Evolutionary conservation across 2,888 invertebrate genomes (phyloP).

Genomic region (Thereva nobilitata): DNA sequence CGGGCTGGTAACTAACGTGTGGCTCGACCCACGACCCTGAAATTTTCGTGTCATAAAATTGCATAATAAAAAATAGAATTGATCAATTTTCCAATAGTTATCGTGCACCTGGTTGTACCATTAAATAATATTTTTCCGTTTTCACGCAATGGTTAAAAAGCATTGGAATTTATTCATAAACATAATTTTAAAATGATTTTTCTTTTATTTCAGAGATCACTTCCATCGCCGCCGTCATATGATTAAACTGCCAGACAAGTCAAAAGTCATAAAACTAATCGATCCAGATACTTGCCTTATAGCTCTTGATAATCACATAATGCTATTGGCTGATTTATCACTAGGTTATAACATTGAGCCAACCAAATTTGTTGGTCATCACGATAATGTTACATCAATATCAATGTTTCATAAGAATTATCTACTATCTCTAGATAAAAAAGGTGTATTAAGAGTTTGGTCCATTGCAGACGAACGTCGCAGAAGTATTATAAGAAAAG

Average conservation of each 20-base stretch:
- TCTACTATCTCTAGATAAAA: slow-evolving; percentile 52
- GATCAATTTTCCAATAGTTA: no score
- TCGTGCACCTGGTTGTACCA: no score
- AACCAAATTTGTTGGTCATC: slow-evolving; percentile 47
- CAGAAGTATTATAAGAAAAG: slow-evolving; percentile 44
- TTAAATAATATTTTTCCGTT: no score
- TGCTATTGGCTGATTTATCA: slow-evolving; percentile 52
- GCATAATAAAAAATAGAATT: no score
- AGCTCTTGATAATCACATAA: slow-evolving; percentile 48
- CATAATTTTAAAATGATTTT: background rate
- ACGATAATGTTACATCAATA: slow-evolving; percentile 47
- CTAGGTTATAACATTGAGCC: slow-evolving; percentile 49
- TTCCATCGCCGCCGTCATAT: slow-evolving; percentile 56
- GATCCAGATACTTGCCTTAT: slow-evolving; percentile 52
- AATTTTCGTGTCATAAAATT: no score
- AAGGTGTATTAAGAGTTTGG: slow-evolving; percentile 54
- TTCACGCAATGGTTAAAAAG: no score
- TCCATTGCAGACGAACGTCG: slow-evolving; percentile 48
- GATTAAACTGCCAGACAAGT: slow-evolving; percentile 49
- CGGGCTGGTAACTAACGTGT: no score
- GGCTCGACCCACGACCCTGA: no score
- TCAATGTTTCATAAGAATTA: slow-evolving; percentile 50
- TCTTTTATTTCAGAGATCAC: slow-evolving; percentile 48
- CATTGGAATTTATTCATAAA: no score
- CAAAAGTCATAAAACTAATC: slow-evolving; percentile 49